phyloP scores from a whole-genome alignment of 2,113 vertebrate species.

The Ia io region DNA sequence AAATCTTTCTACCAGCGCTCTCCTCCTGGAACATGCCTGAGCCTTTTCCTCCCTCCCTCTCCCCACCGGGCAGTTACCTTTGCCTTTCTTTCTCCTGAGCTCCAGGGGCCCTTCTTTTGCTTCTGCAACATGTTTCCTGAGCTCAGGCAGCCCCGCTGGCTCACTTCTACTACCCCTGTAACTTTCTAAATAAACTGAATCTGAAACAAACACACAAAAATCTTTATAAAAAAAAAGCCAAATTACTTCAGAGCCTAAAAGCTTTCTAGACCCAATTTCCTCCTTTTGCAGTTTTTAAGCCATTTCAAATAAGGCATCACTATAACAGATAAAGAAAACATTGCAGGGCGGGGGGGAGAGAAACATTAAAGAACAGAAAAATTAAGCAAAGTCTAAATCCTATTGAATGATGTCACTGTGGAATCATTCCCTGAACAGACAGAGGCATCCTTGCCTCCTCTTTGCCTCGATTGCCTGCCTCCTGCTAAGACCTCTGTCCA shows the following conservation, averaged over 20 bases:
- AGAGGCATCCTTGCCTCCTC: background rate
- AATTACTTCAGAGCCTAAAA: background rate
- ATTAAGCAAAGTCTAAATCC: background rate
- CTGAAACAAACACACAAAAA: background rate
- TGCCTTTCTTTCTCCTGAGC: background rate
- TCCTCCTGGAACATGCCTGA: background rate
- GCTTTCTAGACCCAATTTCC: background rate
- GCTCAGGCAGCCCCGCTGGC: background rate
- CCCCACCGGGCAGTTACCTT: background rate
- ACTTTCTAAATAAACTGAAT: background rate
- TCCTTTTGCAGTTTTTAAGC: background rate
- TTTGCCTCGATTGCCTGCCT: background rate
- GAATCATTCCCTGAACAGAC: background rate
- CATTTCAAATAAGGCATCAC: constrained; percentile 38
- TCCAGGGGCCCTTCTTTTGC: background rate
- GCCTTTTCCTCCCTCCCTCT: background rate
- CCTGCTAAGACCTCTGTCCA: background rate
- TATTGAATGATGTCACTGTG: background rate
- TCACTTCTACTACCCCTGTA: background rate
- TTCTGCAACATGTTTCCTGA: background rate
- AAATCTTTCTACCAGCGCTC: background rate
- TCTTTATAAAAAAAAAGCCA: background rate
- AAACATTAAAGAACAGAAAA: constrained; percentile 33
- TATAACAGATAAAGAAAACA: constrained; percentile 10
- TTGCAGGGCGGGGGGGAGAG: too few relatives aligned